A percentile compares a stretch with the other conserved stretches of the same genome.
phyloP scores from a whole-genome alignment of 2,888 invertebrate genomes.

The Dichetophora obliterata region DNA sequence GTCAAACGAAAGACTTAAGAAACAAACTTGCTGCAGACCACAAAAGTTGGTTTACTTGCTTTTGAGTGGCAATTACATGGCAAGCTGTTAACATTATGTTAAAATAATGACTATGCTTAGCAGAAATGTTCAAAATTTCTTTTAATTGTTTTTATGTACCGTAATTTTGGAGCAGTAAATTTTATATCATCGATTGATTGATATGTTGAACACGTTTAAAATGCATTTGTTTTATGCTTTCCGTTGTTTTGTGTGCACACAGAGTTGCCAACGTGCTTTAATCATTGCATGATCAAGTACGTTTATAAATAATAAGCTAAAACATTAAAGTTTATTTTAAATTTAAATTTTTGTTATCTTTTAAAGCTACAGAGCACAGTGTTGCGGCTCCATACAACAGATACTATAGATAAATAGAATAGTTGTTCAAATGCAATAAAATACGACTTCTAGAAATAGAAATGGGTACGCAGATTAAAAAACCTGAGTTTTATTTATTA shows the following conservation, averaged over 20 bases:
- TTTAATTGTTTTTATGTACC: conserved; percentile 15
- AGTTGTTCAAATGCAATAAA: too few species aligned
- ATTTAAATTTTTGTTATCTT: too few species aligned
- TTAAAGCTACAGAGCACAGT: too few species aligned
- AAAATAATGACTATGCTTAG: not conserved
- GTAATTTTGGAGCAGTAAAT: conserved; percentile 15
- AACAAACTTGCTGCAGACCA: conserved; percentile 39
- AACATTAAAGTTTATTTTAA: too few species aligned
- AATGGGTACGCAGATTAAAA: too few species aligned
- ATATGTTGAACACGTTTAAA: conserved; percentile 14
- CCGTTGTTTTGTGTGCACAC: not conserved
- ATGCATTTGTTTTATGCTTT: conserved; percentile 11
- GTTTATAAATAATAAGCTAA: too few species aligned
- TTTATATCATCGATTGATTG: not conserved
- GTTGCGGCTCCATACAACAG: too few species aligned
- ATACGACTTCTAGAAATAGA: too few species aligned
- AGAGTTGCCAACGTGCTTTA: too few species aligned
- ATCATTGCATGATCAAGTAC: not conserved
- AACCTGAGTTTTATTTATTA: too few species aligned
- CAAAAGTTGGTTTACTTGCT: too few species aligned
- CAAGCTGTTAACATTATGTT: not conserved
- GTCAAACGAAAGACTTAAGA: conserved; percentile 44
- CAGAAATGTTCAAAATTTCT: not conserved
- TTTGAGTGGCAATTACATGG: not conserved
- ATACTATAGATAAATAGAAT: too few species aligned